These are phyloP conservation scores for Panthera tigris DNA, from an alignment of 2,113 vertebrate species.

Conservation along the genomic window DNA sequence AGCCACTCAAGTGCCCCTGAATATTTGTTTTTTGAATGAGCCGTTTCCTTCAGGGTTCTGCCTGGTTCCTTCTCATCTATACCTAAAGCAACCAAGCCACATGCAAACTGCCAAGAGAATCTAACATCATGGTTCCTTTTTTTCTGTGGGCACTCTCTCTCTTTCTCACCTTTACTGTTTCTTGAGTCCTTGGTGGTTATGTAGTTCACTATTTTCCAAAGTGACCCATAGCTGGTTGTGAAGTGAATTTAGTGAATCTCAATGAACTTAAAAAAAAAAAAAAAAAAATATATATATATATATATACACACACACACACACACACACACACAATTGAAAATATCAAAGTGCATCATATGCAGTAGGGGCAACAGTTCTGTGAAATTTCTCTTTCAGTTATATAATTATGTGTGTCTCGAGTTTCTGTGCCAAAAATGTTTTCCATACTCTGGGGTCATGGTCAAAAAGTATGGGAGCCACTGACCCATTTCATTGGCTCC, in stretches of 20 bases:
- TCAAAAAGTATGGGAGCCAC: neutral
- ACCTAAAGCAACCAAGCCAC: neutral
- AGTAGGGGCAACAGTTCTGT: neutral
- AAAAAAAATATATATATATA: neutral
- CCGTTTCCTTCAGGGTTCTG: neutral
- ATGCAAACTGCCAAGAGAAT: neutral
- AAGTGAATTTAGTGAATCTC: neutral
- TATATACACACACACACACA: neutral
- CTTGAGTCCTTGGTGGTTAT: neutral
- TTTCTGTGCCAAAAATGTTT: neutral
- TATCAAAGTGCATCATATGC: neutral
- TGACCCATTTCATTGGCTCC: neutral
- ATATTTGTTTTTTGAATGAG: constrained; percentile 6
- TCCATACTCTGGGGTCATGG: neutral
- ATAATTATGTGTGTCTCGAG: neutral
- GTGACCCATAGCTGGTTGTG: neutral
- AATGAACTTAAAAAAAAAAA: neutral
- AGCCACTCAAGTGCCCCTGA: neutral
- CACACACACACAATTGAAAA: neutral
- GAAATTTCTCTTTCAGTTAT: neutral
- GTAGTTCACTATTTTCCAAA: neutral
- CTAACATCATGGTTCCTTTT: neutral
- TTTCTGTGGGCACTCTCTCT: neutral
- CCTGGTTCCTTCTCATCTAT: neutral
- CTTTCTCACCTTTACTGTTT: neutral